Conservation (phyloP, 2,797 vertebrate genomes). For the Chiroxiphia lanceolata region DNA sequence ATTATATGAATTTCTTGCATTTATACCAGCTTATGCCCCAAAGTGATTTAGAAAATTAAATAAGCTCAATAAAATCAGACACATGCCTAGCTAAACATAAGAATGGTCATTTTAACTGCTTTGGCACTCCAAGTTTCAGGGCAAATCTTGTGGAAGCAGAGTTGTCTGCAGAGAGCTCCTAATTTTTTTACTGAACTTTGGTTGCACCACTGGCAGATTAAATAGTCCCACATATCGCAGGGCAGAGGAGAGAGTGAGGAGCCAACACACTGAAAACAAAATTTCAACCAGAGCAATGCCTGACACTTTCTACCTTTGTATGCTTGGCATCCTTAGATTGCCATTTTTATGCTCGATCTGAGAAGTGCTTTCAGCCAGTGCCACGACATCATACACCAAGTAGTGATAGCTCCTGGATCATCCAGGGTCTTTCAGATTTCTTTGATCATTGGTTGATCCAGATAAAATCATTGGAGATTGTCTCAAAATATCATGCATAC, state of each 20-base stretch:
- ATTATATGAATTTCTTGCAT: slow-evolving; percentile 24
- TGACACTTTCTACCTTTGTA: background rate
- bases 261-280: background rate
- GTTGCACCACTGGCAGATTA: background rate
- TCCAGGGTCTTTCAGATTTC: background rate
- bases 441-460: background rate
- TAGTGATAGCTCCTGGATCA: background rate
- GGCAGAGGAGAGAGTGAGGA: background rate
- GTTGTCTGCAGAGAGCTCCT: background rate
- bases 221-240: background rate
- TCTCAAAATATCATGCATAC: background rate
- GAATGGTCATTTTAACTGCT: background rate
- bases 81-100: background rate
- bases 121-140: background rate
- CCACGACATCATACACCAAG: rapidly evolving
- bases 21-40: background rate
- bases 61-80: background rate
- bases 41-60: slow-evolving; percentile 33
- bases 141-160: background rate
- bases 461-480: rapidly evolving
- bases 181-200: background rate
- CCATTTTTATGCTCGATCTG: rapidly evolving
- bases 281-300: background rate
- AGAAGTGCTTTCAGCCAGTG: background rate
- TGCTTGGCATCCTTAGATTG: background rate